Percentiles rank a stretch among this genome's conserved stretches.
Conservation (phyloP, 1,140 invertebrate species). For the Zelostemma sp. region DNA sequence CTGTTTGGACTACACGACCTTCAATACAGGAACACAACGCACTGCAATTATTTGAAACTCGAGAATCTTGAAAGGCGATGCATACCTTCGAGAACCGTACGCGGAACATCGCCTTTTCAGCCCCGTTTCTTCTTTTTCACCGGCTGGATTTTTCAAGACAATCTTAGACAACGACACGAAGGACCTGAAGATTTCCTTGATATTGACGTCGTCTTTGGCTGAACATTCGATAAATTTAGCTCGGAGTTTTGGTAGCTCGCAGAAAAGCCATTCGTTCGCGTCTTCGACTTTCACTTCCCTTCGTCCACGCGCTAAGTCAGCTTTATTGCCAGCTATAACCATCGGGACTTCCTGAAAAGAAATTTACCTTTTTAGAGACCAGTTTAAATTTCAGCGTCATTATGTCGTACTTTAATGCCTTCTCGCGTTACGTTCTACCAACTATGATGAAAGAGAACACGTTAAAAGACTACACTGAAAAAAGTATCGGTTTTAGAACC, state of each 20-base stretch:
- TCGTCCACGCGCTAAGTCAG: constrained; percentile 77
- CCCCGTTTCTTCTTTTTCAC: constrained; percentile 73
- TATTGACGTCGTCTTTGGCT: constrained; percentile 83
- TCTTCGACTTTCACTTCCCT: constrained; percentile 81
- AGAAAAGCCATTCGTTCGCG: constrained; percentile 84
- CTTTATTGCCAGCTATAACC: constrained; percentile 88
- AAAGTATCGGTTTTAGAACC: too few relatives aligned
- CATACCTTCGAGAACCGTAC: constrained; percentile 72
- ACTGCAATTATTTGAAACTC: neutral
- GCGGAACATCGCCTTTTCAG: constrained; percentile 82
- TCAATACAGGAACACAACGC: constrained; percentile 8
- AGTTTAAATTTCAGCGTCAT: too few relatives aligned
- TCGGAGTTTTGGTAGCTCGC: constrained; percentile 80
- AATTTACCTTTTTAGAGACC: too few relatives aligned
- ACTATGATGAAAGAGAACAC: too few relatives aligned
- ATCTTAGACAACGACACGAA: constrained; percentile 80
- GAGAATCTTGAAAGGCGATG: constrained; percentile 2
- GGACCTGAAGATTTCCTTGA: constrained; percentile 82
- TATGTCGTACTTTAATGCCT: too few relatives aligned
- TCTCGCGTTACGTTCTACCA: too few relatives aligned
- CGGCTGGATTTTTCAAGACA: constrained; percentile 71
- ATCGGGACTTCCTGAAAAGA: constrained; percentile 82
- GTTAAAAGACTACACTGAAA: too few relatives aligned
- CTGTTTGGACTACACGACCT: constrained; percentile 56
- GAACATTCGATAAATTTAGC: constrained; percentile 86